phyloP scores from a whole-genome alignment of 2,797 vertebrate genomes.

The Mareca penelope region DNA sequence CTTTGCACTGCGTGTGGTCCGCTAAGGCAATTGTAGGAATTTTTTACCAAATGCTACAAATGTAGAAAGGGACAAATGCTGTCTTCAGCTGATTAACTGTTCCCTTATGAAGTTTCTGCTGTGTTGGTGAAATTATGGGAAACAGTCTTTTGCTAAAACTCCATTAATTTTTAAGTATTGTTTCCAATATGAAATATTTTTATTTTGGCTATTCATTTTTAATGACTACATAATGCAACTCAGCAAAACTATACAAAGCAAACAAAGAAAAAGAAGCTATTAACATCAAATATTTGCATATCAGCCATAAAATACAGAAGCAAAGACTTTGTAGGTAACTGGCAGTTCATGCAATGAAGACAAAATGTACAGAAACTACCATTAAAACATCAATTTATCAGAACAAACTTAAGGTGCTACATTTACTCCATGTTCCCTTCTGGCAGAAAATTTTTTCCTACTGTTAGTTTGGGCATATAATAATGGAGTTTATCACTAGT shows the following conservation, averaged over 20 bases:
- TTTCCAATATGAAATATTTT: conserved; percentile 62
- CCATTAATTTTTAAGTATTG: conserved; percentile 63
- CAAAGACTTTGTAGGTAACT: not conserved
- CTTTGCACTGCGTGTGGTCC: not conserved
- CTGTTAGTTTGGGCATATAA: not conserved
- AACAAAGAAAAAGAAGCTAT: conserved; percentile 11
- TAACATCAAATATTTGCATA: conserved; percentile 60
- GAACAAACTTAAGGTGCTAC: not conserved
- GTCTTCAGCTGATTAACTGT: not conserved
- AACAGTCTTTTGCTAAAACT: conserved; percentile 22
- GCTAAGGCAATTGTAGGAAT: not conserved
- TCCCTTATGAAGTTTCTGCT: conserved; percentile 15
- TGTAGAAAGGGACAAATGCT: not conserved
- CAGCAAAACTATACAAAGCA: conserved; percentile 31
- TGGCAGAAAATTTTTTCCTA: not conserved
- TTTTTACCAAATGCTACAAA: not conserved
- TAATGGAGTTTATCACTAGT: conserved; percentile 18
- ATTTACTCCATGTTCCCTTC: not conserved
- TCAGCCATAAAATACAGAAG: conserved; percentile 29
- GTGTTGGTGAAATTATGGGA: conserved; percentile 16
- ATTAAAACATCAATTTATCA: conserved; percentile 1
- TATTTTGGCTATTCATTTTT: conserved; percentile 67
- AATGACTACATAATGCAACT: conserved; percentile 51
- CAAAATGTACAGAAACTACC: not conserved
- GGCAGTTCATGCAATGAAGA: not conserved